phyloP scores from a whole-genome alignment of 1,140 invertebrate species.

The Acyrthosiphon pisum region DNA sequence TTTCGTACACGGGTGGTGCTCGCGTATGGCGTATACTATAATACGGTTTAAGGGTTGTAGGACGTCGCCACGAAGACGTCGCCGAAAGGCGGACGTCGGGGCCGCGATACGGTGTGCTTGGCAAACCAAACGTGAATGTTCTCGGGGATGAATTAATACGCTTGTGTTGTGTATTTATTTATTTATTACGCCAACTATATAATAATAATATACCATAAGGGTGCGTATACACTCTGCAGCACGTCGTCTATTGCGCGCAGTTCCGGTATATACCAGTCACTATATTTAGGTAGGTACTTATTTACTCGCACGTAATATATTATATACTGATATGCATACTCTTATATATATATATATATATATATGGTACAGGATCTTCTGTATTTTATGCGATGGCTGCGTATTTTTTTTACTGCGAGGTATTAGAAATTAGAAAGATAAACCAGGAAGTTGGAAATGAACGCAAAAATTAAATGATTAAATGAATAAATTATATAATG shows the following conservation, averaged over 20 bases:
- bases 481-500: too few species aligned
- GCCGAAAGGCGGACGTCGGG: neutral
- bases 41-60: neutral
- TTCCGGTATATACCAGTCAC: neutral
- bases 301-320: neutral
- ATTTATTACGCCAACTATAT: neutral
- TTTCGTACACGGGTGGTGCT: neutral
- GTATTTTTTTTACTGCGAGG: too few species aligned
- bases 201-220: neutral
- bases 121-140: slow-evolving; percentile 52
- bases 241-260: neutral
- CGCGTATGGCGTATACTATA: neutral
- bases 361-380: too few species aligned
- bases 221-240: neutral
- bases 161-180: neutral
- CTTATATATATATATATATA: too few species aligned
- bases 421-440: too few species aligned
- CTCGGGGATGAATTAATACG: neutral
- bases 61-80: neutral
- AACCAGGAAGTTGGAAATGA: too few species aligned
- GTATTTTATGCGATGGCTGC: too few species aligned
- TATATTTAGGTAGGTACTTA: neutral
- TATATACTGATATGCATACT: too few species aligned
- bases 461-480: too few species aligned
- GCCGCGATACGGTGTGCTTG: neutral